phyloP scores from a whole-genome alignment of 2,113 vertebrate genomes.

The Camarhynchus parvulus region DNA sequence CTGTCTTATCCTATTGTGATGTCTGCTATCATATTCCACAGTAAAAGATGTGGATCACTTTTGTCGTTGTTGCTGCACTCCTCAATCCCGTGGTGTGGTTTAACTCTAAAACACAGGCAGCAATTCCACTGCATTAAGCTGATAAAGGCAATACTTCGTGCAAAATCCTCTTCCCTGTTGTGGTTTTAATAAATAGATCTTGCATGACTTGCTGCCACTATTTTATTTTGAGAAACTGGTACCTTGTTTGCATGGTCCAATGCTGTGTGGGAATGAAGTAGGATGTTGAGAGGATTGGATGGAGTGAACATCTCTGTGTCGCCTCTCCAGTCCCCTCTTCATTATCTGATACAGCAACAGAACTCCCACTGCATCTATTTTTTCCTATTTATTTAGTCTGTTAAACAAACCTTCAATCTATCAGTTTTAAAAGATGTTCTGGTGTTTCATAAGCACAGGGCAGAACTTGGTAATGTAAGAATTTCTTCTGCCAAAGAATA shows the following conservation, averaged over 20 bases:
- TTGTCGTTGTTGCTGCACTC: not conserved
- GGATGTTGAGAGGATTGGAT: not conserved
- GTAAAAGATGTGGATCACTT: accelerated
- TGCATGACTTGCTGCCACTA: not conserved
- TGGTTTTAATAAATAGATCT: not conserved
- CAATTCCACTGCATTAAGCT: not conserved
- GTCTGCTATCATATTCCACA: not conserved
- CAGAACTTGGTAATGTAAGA: not conserved
- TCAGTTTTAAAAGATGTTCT: not conserved
- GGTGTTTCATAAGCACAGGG: not conserved
- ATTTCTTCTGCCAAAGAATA: not conserved
- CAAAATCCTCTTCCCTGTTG: not conserved
- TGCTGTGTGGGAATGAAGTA: not conserved
- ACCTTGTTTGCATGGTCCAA: not conserved
- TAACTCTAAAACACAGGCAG: not conserved
- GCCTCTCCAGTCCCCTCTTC: not conserved
- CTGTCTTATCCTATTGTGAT: not conserved
- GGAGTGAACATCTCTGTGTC: not conserved
- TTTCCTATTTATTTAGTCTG: not conserved
- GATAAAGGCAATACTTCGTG: not conserved
- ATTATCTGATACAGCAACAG: not conserved
- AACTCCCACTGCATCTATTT: not conserved
- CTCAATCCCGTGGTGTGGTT: not conserved
- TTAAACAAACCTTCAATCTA: not conserved
- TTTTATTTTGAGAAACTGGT: not conserved